Percentiles rank a stretch among this genome's conserved stretches.
phyloP scores from a whole-genome alignment of 2,888 invertebrate species.

The Stomorhina lunata region DNA sequence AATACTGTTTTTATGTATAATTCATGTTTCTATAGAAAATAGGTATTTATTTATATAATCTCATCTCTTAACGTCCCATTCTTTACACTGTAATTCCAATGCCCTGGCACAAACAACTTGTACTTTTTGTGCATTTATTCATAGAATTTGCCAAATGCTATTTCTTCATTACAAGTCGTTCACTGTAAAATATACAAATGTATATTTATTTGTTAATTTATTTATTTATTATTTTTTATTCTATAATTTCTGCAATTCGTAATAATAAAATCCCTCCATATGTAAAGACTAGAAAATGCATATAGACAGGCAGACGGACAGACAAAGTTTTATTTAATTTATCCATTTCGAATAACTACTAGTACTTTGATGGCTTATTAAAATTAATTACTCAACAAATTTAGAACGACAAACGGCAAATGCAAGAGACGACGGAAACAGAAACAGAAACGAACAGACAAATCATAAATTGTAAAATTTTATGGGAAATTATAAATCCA shows the following conservation, averaged over 20 bases:
- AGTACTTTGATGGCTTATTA: slow-evolving; percentile 43
- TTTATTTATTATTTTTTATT: slow-evolving; percentile 30
- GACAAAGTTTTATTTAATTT: slow-evolving; percentile 37
- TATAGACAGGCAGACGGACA: slow-evolving; percentile 23
- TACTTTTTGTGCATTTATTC: neutral
- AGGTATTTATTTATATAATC: neutral
- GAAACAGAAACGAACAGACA: neutral
- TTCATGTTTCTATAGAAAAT: too few relatives aligned
- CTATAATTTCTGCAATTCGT: slow-evolving; percentile 33
- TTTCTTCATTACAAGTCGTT: slow-evolving; percentile 34
- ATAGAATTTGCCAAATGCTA: slow-evolving; percentile 20
- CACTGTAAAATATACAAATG: slow-evolving; percentile 35
- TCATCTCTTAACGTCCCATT: neutral
- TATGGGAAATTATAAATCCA: too few relatives aligned
- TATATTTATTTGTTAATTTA: slow-evolving; percentile 46
- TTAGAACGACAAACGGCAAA: slow-evolving; percentile 59
- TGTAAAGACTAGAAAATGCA: neutral
- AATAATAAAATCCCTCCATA: neutral
- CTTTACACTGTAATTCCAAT: neutral
- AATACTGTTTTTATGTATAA: too few relatives aligned
- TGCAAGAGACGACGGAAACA: slow-evolving; percentile 39
- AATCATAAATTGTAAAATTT: neutral
- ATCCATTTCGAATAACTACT: slow-evolving; percentile 27
- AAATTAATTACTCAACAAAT: slow-evolving; percentile 57
- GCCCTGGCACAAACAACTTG: neutral